Conservation (phyloP, 2,888 invertebrate genomes). For the Drosophila monieri region DNA sequence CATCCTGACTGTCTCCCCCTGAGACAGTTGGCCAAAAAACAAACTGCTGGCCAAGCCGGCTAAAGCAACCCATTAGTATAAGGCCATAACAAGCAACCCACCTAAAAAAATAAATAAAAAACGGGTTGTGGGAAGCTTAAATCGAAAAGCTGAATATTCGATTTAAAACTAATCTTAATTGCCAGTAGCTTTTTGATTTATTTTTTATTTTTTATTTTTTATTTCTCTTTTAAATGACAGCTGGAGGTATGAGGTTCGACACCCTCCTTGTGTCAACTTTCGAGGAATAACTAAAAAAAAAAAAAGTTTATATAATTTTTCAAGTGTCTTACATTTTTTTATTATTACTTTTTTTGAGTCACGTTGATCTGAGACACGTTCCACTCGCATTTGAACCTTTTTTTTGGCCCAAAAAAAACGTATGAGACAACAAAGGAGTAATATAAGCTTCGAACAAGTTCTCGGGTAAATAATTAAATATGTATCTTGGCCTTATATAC, state of each 20-base stretch:
- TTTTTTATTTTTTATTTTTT: neutral
- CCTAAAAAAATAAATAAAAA: constrained; percentile 20
- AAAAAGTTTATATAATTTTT: constrained; percentile 9
- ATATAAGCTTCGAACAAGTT: constrained; percentile 62
- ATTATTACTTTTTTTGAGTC: constrained; percentile 11
- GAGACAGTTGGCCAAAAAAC: neutral
- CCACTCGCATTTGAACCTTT: constrained; percentile 39
- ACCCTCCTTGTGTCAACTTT: neutral
- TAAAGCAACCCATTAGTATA: constrained; percentile 34
- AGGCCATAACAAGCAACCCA: constrained; percentile 34
- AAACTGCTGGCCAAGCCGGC: constrained; percentile 5
- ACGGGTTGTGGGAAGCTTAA: constrained; percentile 5
- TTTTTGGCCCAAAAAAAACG: constrained; percentile 12
- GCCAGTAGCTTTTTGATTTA: neutral
- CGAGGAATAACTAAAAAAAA: constrained; percentile 14
- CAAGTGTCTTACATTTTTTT: constrained; percentile 12
- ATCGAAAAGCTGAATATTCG: constrained; percentile 12
- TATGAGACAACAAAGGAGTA: constrained; percentile 21
- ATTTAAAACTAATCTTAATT: constrained; percentile 6
- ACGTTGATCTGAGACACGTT: constrained; percentile 42
- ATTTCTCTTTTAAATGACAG: neutral
- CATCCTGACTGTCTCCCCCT: no score
- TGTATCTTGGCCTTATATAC: constrained; percentile 41
- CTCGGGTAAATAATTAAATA: constrained; percentile 67
- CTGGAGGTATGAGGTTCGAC: no score